These are phyloP conservation scores for Brachyopa scutellaris DNA, from an alignment of 2,888 invertebrate species.

Conservation along the genomic window DNA sequence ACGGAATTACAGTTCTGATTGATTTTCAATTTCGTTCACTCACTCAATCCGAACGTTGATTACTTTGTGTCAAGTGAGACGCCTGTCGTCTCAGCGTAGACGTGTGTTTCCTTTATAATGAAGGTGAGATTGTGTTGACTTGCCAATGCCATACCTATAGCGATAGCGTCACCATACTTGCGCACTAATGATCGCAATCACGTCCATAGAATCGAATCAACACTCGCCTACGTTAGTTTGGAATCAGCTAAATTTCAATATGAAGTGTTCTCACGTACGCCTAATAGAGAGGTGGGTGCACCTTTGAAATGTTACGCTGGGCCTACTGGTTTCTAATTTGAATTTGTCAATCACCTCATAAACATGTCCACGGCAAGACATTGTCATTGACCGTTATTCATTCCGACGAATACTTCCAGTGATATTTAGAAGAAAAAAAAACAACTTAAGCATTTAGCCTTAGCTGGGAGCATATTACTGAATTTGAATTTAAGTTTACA, in stretches of 20 bases:
- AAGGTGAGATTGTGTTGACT: constrained; percentile 25
- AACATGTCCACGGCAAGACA: constrained; percentile 29
- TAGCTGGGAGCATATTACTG: too few relatives aligned
- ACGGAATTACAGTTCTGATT: constrained; percentile 16
- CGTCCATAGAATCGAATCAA: constrained; percentile 48
- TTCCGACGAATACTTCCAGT: constrained; percentile 8
- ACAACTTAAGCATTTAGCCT: too few relatives aligned
- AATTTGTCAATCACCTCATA: constrained; percentile 61
- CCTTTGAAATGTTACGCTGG: not conserved
- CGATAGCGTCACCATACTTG: constrained; percentile 32
- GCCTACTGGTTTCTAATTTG: constrained; percentile 35
- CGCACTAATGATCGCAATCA: constrained; percentile 64
- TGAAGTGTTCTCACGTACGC: constrained; percentile 60
- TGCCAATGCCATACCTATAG: constrained; percentile 55
- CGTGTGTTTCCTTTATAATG: constrained; percentile 32
- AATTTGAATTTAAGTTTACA: too few relatives aligned
- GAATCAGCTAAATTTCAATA: constrained; percentile 28
- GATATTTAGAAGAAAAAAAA: too few relatives aligned
- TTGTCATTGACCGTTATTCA: not conserved
- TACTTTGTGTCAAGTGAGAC: not conserved
- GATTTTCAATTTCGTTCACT: constrained; percentile 26
- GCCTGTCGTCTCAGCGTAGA: constrained; percentile 4
- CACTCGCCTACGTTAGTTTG: constrained; percentile 17
- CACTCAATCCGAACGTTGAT: not conserved
- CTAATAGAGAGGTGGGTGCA: constrained; percentile 5